Evolutionary conservation across 2,888 invertebrate species (phyloP).

Genomic region (Ormyrus thymus): DNA sequence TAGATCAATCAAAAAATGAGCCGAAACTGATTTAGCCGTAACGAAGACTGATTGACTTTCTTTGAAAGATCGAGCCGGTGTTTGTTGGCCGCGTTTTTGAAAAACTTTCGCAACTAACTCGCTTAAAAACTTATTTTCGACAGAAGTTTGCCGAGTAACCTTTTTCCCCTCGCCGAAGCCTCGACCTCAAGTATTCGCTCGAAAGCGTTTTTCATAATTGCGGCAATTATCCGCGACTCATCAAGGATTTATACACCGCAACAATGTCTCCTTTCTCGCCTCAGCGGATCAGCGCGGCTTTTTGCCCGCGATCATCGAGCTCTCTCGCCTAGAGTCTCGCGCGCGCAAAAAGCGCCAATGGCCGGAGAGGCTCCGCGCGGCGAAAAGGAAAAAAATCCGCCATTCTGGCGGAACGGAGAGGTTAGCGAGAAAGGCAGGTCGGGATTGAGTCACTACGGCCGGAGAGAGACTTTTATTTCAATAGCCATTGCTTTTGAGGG

Average conservation of each 20-base stretch:
- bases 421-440: constrained; percentile 53
- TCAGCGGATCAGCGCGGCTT: constrained; percentile 30
- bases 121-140: too few species aligned
- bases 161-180: too few species aligned
- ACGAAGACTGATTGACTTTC: too few species aligned
- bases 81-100: too few species aligned
- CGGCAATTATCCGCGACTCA: constrained; percentile 2
- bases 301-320: constrained; percentile 13
- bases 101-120: too few species aligned
- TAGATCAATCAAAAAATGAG: too few species aligned
- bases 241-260: too few species aligned
- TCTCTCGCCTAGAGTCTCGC: background rate
- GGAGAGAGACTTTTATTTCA: constrained; percentile 64
- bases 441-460: constrained; percentile 68
- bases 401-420: constrained; percentile 36
- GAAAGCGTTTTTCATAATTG: background rate
- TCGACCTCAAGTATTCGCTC: too few species aligned
- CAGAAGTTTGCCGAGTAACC: too few species aligned
- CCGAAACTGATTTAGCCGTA: too few species aligned
- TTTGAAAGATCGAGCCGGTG: too few species aligned
- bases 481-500: constrained; percentile 62
- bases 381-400: constrained; percentile 32
- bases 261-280: background rate
- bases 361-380: background rate
- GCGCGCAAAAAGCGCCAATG: too few species aligned